phyloP scores from a whole-genome alignment of 2,113 vertebrate genomes.

The Emydura subglobosa region DNA sequence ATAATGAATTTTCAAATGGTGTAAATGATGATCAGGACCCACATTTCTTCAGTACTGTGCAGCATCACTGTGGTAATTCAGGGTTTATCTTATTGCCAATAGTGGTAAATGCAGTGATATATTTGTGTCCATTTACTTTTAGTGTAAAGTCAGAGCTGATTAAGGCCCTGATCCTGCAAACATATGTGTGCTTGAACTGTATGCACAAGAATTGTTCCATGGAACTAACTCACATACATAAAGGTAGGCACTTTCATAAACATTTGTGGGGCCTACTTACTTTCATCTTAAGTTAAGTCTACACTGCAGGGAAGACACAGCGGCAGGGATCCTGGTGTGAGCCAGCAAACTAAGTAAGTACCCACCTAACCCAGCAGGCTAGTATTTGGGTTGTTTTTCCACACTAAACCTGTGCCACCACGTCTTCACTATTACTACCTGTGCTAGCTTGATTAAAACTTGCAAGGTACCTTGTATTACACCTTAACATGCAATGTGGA shows the following conservation, averaged over 20 bases:
- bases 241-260: neutral
- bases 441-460: neutral
- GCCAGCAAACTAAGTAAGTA: no score
- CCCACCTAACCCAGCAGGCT: neutral
- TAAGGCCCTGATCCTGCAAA: neutral
- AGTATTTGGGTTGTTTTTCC: no score
- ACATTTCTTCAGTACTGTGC: neutral
- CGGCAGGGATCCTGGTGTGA: no score
- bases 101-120: neutral
- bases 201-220: neutral
- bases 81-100: neutral
- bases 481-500: neutral
- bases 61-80: neutral
- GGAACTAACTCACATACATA: neutral
- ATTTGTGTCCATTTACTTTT: neutral
- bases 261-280: neutral
- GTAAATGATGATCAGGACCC: neutral
- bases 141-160: neutral
- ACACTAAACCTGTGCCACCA: no score
- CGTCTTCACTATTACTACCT: neutral
- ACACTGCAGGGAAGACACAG: no score
- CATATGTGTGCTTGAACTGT: neutral
- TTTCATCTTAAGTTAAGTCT: neutral
- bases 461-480: neutral
- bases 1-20: neutral